Evolutionary conservation across 2,797 vertebrate species (phyloP).

Genomic region (Enteromius trimaculatus): DNA sequence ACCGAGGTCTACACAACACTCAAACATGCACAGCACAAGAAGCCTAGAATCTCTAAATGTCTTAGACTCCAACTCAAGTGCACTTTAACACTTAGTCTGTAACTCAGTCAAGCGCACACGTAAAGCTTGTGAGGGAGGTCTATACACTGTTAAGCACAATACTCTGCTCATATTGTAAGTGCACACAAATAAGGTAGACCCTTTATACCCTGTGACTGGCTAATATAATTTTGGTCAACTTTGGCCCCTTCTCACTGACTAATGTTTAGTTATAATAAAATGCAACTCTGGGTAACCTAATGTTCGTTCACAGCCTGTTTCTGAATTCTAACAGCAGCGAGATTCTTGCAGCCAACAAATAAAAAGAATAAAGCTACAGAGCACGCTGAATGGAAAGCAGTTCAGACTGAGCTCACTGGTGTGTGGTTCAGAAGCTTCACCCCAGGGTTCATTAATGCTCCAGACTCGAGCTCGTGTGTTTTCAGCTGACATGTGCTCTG

Average conservation of each 20-base stretch:
- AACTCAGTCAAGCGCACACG: too few species aligned
- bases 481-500: conserved; percentile 10
- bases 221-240: background rate
- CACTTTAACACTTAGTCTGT: too few species aligned
- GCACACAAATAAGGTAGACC: background rate
- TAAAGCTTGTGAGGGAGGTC: too few species aligned
- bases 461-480: conserved; percentile 3
- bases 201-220: background rate
- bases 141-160: background rate
- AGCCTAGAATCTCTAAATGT: too few species aligned
- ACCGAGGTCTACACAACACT: background rate
- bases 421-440: background rate
- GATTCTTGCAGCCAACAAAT: background rate
- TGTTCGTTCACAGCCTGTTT: background rate
- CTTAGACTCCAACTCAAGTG: too few species aligned
- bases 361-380: background rate
- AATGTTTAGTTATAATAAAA: background rate
- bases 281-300: background rate
- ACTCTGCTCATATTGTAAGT: background rate
- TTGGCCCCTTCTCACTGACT: background rate
- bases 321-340: background rate
- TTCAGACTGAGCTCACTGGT: background rate
- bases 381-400: background rate
- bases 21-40: background rate
- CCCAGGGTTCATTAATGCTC: conserved; percentile 21